Percentiles rank a stretch among this genome's conserved stretches.
These are phyloP conservation scores for Origma solitaria DNA, from an alignment of 2,113 vertebrate genomes.

Conservation along the genomic window DNA sequence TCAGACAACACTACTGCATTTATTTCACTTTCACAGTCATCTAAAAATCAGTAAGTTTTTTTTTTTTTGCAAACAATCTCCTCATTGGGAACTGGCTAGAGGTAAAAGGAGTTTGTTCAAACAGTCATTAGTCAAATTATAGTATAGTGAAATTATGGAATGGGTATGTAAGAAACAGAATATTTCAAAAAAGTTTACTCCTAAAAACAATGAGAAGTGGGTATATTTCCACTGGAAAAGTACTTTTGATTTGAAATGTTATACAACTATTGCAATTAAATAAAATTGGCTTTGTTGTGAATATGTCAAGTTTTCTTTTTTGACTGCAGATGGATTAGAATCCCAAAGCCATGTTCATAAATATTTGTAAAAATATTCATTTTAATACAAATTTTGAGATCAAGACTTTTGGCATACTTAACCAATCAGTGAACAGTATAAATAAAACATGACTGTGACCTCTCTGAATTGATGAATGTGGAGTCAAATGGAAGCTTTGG, in stretches of 20 bases:
- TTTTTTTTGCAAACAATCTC: neutral
- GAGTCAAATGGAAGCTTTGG: neutral
- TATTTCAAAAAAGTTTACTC: neutral
- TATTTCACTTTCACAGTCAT: neutral
- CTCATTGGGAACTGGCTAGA: neutral
- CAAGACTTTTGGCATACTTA: neutral
- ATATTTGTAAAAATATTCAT: neutral
- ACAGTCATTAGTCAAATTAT: neutral
- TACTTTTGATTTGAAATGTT: neutral
- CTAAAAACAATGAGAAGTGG: neutral
- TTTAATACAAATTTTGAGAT: neutral
- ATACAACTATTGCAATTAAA: neutral
- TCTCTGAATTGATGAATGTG: neutral
- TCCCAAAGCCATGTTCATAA: neutral
- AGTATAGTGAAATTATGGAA: neutral
- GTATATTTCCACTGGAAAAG: neutral
- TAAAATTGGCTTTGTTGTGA: neutral
- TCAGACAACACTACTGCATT: neutral
- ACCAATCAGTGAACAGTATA: neutral
- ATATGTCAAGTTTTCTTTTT: neutral
- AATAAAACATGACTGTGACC: neutral
- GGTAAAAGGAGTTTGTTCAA: neutral
- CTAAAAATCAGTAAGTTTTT: neutral
- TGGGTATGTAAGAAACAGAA: accelerated
- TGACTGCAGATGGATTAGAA: neutral